Evolutionary conservation across 37 sponge, comb jelly and placozoan species (phyloP).

Genomic region (Ianthella basta): DNA sequence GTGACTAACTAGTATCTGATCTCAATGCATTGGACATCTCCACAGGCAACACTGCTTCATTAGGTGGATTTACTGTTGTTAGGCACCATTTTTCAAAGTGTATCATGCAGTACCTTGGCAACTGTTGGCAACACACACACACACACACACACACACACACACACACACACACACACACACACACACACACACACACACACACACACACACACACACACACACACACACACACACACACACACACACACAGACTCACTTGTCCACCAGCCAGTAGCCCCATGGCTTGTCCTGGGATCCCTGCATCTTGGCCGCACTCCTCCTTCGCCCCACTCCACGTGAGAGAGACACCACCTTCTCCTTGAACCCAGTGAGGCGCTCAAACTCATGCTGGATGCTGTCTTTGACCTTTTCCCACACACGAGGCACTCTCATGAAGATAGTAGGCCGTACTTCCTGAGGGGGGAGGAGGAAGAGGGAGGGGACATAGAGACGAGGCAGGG

Average conservation of each 20-base stretch:
- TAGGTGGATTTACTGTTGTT: too few species aligned
- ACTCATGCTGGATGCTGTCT: conserved; percentile 65
- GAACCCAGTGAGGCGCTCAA: conserved; percentile 47
- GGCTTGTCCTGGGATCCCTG: conserved; percentile 60
- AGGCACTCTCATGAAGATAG: conserved; percentile 92
- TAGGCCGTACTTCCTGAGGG: conserved; percentile 86
- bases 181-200: conserved; percentile 35
- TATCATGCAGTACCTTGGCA: too few species aligned
- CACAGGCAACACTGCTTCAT: too few species aligned
- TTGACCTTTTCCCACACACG: conserved; percentile 98
- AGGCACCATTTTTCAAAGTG: too few species aligned
- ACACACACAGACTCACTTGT: conserved; percentile 55
- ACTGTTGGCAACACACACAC: conserved; percentile 37
- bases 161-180: conserved; percentile 29
- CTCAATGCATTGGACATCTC: too few species aligned
- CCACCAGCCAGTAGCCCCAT: conserved; percentile 88
- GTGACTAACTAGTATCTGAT: too few species aligned
- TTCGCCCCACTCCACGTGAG: conserved; percentile 48
- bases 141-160: conserved; percentile 23
- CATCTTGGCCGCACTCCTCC: conserved; percentile 50
- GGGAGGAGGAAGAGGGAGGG: background rate
- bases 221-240: conserved; percentile 34
- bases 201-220: conserved; percentile 31
- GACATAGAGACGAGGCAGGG: background rate
- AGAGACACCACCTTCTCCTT: conserved; percentile 50